Percentiles rank a stretch among this genome's conserved stretches.
These are phyloP conservation scores for Numenius arquata DNA, from an alignment of 2,113 vertebrate species.

Conservation along the genomic window DNA sequence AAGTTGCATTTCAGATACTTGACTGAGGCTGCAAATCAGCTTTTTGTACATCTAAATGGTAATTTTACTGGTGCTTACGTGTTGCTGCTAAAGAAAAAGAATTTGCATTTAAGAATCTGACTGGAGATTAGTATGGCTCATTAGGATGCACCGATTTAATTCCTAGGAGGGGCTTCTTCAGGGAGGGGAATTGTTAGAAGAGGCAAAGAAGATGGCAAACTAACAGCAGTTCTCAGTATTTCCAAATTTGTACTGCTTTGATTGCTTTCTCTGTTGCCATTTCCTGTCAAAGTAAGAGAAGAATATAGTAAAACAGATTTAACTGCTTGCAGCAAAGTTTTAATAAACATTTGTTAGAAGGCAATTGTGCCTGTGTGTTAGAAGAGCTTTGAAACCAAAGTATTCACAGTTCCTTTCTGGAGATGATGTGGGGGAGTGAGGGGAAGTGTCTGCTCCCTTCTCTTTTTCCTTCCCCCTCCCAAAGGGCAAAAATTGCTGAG, in stretches of 20 bases:
- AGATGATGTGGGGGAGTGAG: constrained; percentile 14
- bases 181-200: neutral
- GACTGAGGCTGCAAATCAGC: neutral
- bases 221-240: neutral
- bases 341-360: neutral
- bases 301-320: neutral
- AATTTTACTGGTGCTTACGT: neutral
- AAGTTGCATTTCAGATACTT: neutral
- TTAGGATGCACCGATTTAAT: neutral
- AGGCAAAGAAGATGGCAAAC: neutral
- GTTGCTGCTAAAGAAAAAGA: neutral
- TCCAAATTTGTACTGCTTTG: neutral
- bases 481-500: constrained; percentile 40
- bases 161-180: neutral
- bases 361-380: neutral
- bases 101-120: neutral
- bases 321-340: neutral
- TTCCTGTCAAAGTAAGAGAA: neutral
- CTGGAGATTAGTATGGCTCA: neutral
- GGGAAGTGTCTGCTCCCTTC: neutral
- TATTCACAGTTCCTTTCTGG: neutral
- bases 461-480: neutral
- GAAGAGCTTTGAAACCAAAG: neutral
- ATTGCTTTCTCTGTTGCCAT: neutral
- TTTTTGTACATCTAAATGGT: neutral